Evolutionary conservation across 1,140 invertebrate species (phyloP).

Genomic region (Lepidurus arcticus): DNA sequence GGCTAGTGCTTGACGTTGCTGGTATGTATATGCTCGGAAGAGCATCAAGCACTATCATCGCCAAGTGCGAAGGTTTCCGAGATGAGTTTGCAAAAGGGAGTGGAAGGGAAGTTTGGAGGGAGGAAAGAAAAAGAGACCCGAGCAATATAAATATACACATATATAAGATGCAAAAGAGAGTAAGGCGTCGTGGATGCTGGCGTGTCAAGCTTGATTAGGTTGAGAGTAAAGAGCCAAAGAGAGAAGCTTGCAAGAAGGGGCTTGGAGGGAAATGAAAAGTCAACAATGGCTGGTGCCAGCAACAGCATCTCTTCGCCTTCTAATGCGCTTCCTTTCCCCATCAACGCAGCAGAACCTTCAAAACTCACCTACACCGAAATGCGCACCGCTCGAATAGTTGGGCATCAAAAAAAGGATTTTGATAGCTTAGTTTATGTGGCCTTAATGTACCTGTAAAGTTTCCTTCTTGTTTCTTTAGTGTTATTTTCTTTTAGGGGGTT

Average conservation of each 20-base stretch:
- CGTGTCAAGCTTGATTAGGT: slow-evolving; percentile 10
- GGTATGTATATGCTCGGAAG: no score
- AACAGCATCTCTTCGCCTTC: slow-evolving; percentile 1
- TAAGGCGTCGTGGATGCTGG: background rate
- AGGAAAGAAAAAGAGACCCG: no score
- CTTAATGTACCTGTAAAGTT: background rate
- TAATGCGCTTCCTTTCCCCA: slow-evolving; percentile 2
- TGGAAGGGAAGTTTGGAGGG: no score
- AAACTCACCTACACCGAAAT: background rate
- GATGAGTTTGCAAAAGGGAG: no score
- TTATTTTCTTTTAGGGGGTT: background rate
- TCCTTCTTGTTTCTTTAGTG: background rate
- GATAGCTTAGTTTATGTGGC: slow-evolving; percentile 15
- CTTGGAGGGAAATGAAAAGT: slow-evolving; percentile 14
- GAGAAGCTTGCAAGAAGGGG: background rate
- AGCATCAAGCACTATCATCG: no score
- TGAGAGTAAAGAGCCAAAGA: background rate
- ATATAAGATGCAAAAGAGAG: background rate
- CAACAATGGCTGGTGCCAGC: slow-evolving; percentile 13
- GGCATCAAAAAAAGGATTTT: background rate
- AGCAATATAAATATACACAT: no score
- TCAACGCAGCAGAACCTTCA: background rate
- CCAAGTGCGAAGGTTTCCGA: no score
- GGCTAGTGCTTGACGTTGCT: no score
- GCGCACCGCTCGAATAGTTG: no score